These are phyloP conservation scores for Chironomus tepperi DNA, from an alignment of 1,140 invertebrate genomes.

Conservation along the genomic window DNA sequence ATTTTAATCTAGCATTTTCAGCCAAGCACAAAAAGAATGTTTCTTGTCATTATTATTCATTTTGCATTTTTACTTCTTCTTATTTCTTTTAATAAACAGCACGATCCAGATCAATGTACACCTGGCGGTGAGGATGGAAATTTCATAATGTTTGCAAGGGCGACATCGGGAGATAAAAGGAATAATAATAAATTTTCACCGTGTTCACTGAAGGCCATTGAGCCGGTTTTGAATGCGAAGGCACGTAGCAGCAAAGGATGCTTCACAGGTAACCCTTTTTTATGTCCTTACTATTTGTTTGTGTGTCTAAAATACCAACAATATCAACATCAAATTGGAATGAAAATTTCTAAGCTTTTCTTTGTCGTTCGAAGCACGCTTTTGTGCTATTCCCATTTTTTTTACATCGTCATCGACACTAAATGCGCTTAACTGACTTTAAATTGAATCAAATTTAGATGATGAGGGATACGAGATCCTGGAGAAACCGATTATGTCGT, in stretches of 20 bases:
- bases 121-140: constrained; percentile 91
- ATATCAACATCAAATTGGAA: too few species aligned
- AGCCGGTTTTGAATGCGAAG: constrained; percentile 87
- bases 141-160: constrained; percentile 95
- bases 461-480: not conserved
- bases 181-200: constrained; percentile 95
- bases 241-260: constrained; percentile 82
- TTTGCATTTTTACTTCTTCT: not conserved
- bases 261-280: constrained; percentile 62
- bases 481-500: constrained; percentile 6
- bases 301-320: not conserved
- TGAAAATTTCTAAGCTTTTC: too few species aligned
- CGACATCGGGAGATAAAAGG: constrained; percentile 90
- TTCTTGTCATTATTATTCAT: not conserved
- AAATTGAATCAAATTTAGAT: constrained; percentile 17
- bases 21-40: not conserved
- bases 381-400: too few species aligned
- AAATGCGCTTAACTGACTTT: constrained; percentile 5
- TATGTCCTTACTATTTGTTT: constrained; percentile 16
- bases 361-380: not conserved
- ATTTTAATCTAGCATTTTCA: too few species aligned
- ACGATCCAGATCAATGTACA: constrained; percentile 89
- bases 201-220: constrained; percentile 88
- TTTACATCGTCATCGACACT: not conserved
- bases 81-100: constrained; percentile 48